Base-by-base conservation (phyloP, 1,140 invertebrate species). In the Heliconius hewitsoni region DNA sequence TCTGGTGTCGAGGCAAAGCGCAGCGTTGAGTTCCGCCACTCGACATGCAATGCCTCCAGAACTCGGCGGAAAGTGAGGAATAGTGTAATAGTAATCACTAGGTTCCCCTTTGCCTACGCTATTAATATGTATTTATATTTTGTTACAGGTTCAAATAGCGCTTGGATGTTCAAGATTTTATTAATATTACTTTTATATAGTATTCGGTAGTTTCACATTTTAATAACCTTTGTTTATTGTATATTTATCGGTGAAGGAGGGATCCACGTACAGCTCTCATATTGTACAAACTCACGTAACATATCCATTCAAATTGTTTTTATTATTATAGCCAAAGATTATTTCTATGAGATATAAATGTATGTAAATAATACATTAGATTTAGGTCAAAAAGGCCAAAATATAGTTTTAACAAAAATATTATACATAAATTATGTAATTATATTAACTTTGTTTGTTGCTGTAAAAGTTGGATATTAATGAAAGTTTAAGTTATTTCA, bases 141-240 rank as follows among this genome's bases (percentile, higher is more conserved):
- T 83, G 81, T 84, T 84, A 71, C 83, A 84, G 83, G 76, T 79
- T 78, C 77, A 39, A 73, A 18, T 13, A 71, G 70, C 71, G 23
- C 74, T 52, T 81, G 78, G 76, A 71, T 76, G 52, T 72, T 82
- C 77, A 77, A 73, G 70, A 27, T 57, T 73, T 70, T 81, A 71
- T 74, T 81, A 73, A 19, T 75, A 23, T 46, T 83, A 77, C 55
- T 85, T 77, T 78, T 81, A 8, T 80, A 80, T 30, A 81, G 42
- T 13, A 81, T 84, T 79, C 84, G 84, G 82, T 85, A 85, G 82
- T 85, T 85, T 13, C 13, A 66, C 19, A 71, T 75, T 71, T 46
- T 55, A 74, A 57, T 39, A 39, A 34, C 19, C 3, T 73, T 66
- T 37, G 74, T 30, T 60, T 66, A n/a, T n/a, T 57, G 34, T 73